Conservation (phyloP, 2,113 vertebrate genomes). For the Ptilorrhoa leucosticta region DNA sequence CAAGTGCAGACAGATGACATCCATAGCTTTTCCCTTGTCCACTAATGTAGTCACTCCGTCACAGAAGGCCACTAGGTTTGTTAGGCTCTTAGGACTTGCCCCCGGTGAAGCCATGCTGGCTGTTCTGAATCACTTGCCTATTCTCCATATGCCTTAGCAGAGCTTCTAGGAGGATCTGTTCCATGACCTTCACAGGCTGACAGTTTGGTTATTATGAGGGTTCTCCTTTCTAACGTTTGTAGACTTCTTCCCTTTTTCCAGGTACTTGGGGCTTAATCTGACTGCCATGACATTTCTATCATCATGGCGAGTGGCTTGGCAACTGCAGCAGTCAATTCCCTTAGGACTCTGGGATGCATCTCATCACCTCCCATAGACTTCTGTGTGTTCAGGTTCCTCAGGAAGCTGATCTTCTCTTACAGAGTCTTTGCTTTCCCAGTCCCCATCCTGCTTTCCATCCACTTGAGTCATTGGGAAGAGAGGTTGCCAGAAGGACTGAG, state of each 20-base stretch:
- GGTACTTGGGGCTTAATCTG: background rate
- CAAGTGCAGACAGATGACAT: background rate
- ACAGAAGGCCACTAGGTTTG: background rate
- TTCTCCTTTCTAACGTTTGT: background rate
- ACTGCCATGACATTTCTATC: background rate
- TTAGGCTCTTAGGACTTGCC: background rate
- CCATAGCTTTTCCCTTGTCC: background rate
- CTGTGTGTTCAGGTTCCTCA: background rate
- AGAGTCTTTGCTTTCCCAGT: background rate
- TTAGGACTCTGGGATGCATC: background rate
- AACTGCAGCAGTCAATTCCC: background rate
- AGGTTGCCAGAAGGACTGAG: background rate
- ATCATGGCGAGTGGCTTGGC: background rate
- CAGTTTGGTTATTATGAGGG: background rate
- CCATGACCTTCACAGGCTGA: background rate
- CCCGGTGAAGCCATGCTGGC: background rate
- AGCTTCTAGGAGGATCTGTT: background rate
- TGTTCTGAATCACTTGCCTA: background rate
- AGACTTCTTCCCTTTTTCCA: background rate
- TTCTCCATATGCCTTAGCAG: background rate
- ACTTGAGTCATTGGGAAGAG: background rate
- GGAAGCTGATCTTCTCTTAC: background rate
- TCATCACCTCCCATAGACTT: fast-evolving
- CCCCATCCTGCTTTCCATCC: background rate
- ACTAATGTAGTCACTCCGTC: background rate